Conservation (phyloP, 2,113 vertebrate species). For the Gallinago media region DNA sequence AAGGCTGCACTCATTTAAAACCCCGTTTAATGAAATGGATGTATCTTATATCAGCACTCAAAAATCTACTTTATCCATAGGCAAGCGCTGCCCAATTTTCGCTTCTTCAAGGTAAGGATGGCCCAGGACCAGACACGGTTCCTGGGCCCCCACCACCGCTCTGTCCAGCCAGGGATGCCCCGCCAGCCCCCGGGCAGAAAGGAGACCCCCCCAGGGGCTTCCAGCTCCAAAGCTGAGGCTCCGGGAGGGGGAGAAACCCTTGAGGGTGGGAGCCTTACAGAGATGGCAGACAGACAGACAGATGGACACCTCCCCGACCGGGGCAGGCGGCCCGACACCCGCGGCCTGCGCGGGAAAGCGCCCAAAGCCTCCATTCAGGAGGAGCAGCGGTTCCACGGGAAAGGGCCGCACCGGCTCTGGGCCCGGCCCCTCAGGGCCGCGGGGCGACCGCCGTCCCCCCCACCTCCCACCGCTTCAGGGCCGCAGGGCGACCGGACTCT, state of each 20-base stretch:
- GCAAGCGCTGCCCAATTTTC: not conserved
- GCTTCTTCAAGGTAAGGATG: fast-evolving
- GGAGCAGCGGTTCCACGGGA: not conserved
- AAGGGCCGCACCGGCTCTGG: not conserved
- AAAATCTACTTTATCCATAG: not conserved
- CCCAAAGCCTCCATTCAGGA: not conserved
- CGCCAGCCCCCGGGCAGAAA: too few species aligned
- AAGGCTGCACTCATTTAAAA: not conserved
- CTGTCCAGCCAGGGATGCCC: too few species aligned
- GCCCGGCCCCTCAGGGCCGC: not conserved
- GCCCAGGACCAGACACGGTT: fast-evolving
- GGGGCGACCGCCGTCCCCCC: too few species aligned
- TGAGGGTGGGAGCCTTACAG: too few species aligned
- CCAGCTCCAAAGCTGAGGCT: not conserved
- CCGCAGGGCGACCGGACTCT: not conserved
- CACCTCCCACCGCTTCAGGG: not conserved
- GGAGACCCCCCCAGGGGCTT: not conserved
- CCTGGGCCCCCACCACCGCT: not conserved
- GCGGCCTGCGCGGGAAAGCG: not conserved
- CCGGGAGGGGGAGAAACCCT: too few species aligned
- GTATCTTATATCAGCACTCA: fast-evolving
- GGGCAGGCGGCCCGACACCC: not conserved
- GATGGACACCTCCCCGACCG: not conserved
- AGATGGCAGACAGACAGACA: not conserved
- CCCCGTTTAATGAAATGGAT: fast-evolving